A percentile compares a stretch with the other conserved stretches of the same genome.
These are phyloP conservation scores for Upupa epops DNA, from an alignment of 2,113 vertebrate genomes.

Conservation along the genomic window DNA sequence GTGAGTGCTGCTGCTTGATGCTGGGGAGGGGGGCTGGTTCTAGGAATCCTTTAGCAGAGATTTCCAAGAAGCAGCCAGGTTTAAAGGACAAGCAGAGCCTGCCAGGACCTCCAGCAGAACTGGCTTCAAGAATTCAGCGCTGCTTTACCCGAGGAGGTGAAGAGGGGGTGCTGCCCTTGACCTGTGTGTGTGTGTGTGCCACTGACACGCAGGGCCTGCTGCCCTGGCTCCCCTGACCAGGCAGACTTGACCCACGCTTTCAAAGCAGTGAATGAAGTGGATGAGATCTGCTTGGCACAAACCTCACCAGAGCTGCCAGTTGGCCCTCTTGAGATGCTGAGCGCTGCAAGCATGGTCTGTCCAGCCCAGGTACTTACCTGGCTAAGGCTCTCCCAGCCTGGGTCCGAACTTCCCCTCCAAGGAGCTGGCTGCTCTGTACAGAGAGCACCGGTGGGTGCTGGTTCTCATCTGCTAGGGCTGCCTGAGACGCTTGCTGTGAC, in stretches of 20 bases:
- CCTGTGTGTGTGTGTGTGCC: neutral
- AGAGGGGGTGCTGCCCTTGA: neutral
- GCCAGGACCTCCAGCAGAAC: neutral
- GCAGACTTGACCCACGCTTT: neutral
- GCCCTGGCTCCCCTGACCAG: neutral
- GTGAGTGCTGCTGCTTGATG: neutral
- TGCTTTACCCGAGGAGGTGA: neutral
- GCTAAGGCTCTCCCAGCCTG: neutral
- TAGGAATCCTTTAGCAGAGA: constrained; percentile 20
- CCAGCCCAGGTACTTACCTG: neutral
- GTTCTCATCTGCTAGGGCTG: neutral
- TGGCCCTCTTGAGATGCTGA: neutral
- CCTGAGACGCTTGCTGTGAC: neutral
- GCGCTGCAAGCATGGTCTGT: neutral
- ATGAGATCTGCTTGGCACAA: neutral
- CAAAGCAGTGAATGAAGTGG: neutral
- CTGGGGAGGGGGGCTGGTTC: fast-evolving
- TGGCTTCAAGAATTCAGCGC: neutral
- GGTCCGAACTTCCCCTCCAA: neutral
- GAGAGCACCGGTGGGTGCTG: neutral
- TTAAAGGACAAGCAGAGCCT: neutral
- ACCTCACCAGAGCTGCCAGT: neutral
- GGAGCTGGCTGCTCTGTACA: neutral
- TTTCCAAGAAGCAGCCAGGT: constrained; percentile 21
- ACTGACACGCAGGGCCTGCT: neutral